These are phyloP conservation scores for Peromyscus melanophrys DNA, from an alignment of 2,797 vertebrate genomes.

Conservation along the genomic window DNA sequence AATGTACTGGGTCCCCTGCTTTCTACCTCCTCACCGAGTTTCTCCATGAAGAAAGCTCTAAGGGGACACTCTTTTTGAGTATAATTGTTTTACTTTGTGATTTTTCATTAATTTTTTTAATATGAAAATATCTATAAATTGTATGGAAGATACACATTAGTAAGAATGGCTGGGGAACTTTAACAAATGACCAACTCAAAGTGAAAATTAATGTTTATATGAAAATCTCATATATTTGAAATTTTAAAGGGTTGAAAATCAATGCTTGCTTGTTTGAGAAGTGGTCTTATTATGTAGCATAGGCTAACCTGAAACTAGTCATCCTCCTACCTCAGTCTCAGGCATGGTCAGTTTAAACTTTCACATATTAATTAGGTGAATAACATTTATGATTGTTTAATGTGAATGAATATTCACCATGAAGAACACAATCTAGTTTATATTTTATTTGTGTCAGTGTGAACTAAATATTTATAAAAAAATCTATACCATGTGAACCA, in stretches of 20 bases:
- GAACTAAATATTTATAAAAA: slow-evolving; percentile 48
- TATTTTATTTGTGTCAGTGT: neutral
- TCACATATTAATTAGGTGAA: neutral
- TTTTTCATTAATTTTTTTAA: neutral
- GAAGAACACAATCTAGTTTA: neutral
- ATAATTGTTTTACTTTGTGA: neutral
- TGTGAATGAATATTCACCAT: neutral
- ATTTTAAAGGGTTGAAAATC: neutral
- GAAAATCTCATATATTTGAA: neutral
- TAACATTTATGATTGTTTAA: neutral
- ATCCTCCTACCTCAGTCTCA: neutral
- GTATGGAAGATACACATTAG: slow-evolving; percentile 13
- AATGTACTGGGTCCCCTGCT: neutral
- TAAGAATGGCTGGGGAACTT: neutral
- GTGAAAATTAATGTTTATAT: neutral
- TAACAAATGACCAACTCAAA: neutral
- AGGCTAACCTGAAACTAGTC: neutral
- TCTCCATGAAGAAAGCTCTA: neutral
- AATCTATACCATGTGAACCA: neutral
- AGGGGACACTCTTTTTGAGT: no score
- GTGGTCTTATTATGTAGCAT: neutral
- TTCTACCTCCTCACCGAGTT: neutral
- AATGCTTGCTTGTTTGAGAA: neutral
- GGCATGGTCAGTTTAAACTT: neutral
- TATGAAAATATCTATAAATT: neutral